Conservation (phyloP, 1,140 invertebrate genomes). For the Schmidtea mediterranea region DNA sequence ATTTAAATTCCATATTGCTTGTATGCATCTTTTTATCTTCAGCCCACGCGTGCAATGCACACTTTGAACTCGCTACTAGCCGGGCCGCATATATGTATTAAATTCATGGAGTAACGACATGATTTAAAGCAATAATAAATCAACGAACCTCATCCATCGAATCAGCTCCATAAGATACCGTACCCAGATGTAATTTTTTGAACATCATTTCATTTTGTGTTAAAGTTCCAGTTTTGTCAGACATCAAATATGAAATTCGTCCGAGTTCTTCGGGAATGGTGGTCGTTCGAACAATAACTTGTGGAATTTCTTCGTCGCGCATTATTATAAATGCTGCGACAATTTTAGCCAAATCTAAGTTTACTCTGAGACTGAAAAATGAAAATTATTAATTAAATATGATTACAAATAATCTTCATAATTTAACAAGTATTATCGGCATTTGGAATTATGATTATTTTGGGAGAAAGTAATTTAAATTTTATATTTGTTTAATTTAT, state of each 20-base stretch:
- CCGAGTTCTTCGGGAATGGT: conserved; percentile 87
- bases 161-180: conserved; percentile 36
- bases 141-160: conserved; percentile 44
- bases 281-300: conserved; percentile 83
- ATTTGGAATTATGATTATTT: no score
- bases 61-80: no score
- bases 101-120: no score
- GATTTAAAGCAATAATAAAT: no score
- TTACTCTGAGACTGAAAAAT: conserved; percentile 64
- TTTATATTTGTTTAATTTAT: no score
- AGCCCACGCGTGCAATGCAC: no score
- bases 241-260: conserved; percentile 68
- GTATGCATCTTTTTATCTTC: no score
- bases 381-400: conserved; percentile 2
- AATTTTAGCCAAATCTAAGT: conserved; percentile 89
- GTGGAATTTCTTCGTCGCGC: conserved; percentile 60
- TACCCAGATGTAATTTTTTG: conserved; percentile 5
- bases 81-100: no score
- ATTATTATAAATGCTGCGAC: conserved; percentile 92
- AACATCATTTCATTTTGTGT: conserved; percentile 86
- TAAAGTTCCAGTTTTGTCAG: conserved; percentile 90
- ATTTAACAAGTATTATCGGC: background rate
- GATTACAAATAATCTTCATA: background rate
- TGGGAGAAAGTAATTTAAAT: no score
- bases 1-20: no score